Evolutionary conservation across 2,113 vertebrate species (phyloP), one percentile per base, ranked within the genome.

Genomic region (Ammodytes marinus): DNA sequence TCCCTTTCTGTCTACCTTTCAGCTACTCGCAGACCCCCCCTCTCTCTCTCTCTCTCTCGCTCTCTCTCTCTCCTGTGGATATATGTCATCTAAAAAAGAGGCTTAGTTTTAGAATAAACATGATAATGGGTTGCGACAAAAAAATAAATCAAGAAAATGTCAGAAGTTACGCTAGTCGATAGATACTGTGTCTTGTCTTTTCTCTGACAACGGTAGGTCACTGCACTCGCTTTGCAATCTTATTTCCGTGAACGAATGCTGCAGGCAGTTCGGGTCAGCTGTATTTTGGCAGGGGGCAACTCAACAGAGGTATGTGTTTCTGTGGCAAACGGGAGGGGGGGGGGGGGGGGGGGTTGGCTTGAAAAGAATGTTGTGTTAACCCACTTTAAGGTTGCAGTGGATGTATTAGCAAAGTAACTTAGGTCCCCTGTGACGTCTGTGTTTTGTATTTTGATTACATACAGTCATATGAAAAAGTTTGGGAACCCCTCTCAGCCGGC

Each of bases 71-170:
- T 77, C 66, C 10, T 42, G 49, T 79, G 69, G 43, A 35, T 74
- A 71, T 80, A 66, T 83, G 63, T 72, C 78, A 70, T 74, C 77
- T 69, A 6, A 66, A 72, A 69, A 14, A 17, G 27, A 39, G 70
- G 63, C 78, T 84, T 45, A 27, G 42, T 50, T 79, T 74, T 43
- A 43, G 67, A 69, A 76, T 76, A 81, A 89, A 87, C 46, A 81
- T 66, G 54, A 79, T 70, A 71, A 86, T 85, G 67, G 59, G 53
- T 46, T 49, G 59, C 59, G 64, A 70, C 77, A 19, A 59, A 80
- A n/a, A 71, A 76, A 85, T 27, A 27, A 27, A 27, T 27, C 52
- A 70, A 50, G 75, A 53, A 65, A 59, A 77, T 60, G 77, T 86
- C 80, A 58, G 63, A 65, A 43, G 64, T 57, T 40, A 61, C 59